Evolutionary conservation across 2,888 invertebrate species (phyloP).

Genomic region (Adelognathus sp.): DNA sequence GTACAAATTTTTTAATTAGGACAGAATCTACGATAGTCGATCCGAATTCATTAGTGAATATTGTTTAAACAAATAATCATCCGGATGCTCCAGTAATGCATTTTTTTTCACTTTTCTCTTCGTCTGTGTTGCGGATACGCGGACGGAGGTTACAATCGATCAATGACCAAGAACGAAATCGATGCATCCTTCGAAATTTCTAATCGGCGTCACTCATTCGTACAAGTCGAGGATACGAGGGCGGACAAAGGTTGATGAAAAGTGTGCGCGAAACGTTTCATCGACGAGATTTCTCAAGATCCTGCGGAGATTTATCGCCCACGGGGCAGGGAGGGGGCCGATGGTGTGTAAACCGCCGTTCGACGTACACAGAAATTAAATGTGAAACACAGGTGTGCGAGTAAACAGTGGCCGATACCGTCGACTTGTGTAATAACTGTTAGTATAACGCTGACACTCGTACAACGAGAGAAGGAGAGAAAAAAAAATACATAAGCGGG

Average conservation of each 20-base stretch:
- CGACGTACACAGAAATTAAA: conserved; percentile 25
- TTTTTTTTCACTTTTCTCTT: background rate
- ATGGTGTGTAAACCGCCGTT: background rate
- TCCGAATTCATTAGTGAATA: no score
- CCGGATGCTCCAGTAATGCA: background rate
- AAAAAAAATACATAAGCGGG: no score
- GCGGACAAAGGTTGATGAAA: conserved; percentile 45
- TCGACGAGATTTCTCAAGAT: conserved; percentile 66
- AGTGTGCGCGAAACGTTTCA: conserved; percentile 44
- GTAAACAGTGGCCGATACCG: conserved; percentile 60
- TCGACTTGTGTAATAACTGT: background rate
- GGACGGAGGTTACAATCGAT: background rate
- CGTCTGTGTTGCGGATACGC: background rate
- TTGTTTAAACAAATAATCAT: no score
- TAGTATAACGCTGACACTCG: conserved; percentile 15
- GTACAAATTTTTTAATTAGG: no score
- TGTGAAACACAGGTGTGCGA: conserved; percentile 43
- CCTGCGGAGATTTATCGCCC: conserved; percentile 65
- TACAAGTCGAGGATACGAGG: conserved; percentile 52
- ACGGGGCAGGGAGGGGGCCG: conserved; percentile 54
- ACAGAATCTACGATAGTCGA: no score
- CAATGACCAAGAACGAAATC: background rate
- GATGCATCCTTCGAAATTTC: conserved; percentile 17
- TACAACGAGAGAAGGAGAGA: no score
- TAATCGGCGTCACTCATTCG: conserved; percentile 7